These are phyloP conservation scores for Siniperca obscura DNA, from an alignment of 2,797 vertebrate species.

Conservation along the genomic window DNA sequence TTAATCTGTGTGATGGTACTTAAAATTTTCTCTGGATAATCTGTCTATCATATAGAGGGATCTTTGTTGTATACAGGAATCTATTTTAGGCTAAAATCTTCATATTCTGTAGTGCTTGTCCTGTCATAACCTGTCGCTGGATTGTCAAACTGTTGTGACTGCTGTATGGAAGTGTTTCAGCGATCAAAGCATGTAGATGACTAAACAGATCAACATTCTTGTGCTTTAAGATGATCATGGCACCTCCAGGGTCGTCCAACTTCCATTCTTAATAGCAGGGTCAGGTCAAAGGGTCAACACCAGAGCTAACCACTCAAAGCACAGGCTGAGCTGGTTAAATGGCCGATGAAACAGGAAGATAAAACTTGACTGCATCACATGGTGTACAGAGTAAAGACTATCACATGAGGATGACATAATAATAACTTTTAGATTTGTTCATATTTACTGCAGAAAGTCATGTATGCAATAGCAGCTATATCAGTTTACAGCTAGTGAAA, in stretches of 20 bases:
- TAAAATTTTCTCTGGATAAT: background rate
- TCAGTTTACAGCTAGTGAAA: constrained; percentile 14
- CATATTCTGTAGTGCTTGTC: background rate
- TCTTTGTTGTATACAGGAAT: background rate
- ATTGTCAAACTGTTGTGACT: constrained; percentile 6
- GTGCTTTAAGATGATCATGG: constrained; percentile 10
- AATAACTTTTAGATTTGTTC: background rate
- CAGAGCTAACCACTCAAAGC: background rate
- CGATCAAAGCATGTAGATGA: constrained; percentile 5
- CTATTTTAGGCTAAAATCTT: background rate
- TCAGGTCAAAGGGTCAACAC: constrained; percentile 20
- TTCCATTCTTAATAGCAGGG: constrained; percentile 7
- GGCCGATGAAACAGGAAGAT: background rate
- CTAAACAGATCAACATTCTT: constrained; percentile 38
- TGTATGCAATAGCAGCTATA: background rate
- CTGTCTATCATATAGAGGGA: background rate
- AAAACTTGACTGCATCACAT: constrained; percentile 9
- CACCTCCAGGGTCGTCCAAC: constrained; percentile 5
- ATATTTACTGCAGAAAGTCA: background rate
- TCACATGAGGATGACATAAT: constrained; percentile 24
- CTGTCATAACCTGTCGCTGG: background rate
- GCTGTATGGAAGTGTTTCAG: background rate
- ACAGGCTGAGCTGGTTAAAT: background rate
- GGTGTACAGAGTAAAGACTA: background rate
- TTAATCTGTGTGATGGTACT: background rate